A percentile compares a stretch with the other conserved stretches of the same genome.
Evolutionary conservation across 2,113 vertebrate genomes (phyloP).

Genomic region (Epinephelus moara): DNA sequence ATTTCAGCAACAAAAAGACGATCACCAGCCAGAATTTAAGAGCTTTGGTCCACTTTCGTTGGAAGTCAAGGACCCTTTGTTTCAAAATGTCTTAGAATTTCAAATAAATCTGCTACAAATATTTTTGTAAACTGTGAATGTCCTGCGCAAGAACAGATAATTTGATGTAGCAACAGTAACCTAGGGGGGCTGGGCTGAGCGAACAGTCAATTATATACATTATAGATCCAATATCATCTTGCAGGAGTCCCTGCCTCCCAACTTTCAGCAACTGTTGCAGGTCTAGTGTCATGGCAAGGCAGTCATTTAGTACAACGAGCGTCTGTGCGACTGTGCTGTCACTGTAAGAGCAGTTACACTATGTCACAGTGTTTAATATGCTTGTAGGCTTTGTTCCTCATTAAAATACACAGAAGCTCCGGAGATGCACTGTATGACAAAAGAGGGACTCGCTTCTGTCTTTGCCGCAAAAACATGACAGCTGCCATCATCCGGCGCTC

Average conservation of each 20-base stretch:
- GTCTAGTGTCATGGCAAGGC: conserved; percentile 15
- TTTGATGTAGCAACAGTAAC: neutral
- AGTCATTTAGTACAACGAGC: conserved; percentile 39
- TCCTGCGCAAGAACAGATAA: neutral
- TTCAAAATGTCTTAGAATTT: neutral
- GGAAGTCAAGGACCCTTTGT: neutral
- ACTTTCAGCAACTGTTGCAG: conserved; percentile 33
- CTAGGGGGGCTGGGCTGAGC: neutral
- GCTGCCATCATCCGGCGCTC: conserved; percentile 61
- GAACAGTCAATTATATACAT: neutral
- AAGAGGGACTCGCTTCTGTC: conserved; percentile 65
- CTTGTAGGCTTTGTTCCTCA: conserved; percentile 75
- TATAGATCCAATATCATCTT: neutral
- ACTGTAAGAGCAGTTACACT: conserved; percentile 48
- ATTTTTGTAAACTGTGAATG: neutral
- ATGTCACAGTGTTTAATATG: conserved; percentile 65
- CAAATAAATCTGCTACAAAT: neutral
- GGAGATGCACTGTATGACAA: conserved; percentile 69
- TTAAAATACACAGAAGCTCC: conserved; percentile 71
- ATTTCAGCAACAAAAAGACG: neutral
- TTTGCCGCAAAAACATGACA: conserved; percentile 73
- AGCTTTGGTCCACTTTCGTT: neutral
- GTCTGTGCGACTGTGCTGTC: conserved; percentile 54
- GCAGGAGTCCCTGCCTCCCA: neutral
- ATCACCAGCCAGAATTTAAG: no score